Conservation (phyloP, 1,140 invertebrate species). For the Leptonema lineaticorne region DNA sequence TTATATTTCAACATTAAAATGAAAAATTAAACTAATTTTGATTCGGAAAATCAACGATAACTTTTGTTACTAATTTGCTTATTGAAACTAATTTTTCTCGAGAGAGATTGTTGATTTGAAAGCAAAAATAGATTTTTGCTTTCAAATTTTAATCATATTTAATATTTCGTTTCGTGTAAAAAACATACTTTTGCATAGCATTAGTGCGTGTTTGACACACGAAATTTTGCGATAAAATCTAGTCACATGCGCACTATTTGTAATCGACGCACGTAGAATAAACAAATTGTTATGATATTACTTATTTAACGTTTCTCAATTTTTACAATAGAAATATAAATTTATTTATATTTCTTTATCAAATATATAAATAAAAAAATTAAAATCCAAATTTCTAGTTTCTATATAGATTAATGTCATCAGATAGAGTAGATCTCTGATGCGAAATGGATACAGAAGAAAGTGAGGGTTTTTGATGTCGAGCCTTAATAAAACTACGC, state of each 20-base stretch:
- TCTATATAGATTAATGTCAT: not conserved
- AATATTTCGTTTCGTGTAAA: not conserved
- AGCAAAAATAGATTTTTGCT: no score
- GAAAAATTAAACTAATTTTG: no score
- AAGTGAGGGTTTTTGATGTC: slow-evolving; percentile 25
- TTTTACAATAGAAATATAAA: not conserved
- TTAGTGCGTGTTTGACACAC: not conserved
- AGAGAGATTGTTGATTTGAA: no score
- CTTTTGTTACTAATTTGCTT: no score
- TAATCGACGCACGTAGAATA: not conserved
- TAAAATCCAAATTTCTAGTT: no score
- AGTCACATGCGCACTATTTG: not conserved
- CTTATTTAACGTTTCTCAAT: no score
- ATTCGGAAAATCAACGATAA: no score
- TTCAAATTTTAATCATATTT: not conserved
- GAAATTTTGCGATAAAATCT: not conserved
- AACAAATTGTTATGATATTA: no score
- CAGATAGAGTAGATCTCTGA: not conserved
- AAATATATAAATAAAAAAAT: no score
- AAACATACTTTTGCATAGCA: not conserved
- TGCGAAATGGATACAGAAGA: not conserved
- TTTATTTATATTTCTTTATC: no score
- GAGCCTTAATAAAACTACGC: slow-evolving; percentile 37
- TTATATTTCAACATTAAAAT: no score
- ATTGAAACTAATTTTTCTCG: no score